Conservation (phyloP, 2,888 invertebrate genomes). For the Microctonus aethiopoides region DNA sequence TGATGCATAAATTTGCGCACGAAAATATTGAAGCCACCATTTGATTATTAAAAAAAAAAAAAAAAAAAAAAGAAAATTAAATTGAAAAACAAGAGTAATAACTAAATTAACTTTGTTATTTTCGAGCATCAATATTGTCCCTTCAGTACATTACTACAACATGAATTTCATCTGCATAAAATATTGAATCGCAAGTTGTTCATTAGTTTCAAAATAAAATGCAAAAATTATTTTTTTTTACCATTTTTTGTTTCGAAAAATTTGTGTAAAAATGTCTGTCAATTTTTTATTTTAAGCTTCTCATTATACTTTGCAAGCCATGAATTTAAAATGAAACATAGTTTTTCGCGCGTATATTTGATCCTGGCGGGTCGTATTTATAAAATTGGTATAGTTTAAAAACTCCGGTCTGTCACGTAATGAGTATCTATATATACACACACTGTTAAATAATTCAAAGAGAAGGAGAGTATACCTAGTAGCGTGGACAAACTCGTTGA, state of each 20-base stretch:
- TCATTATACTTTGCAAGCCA: background rate
- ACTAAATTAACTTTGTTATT: background rate
- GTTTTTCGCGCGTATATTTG: slow-evolving; percentile 2
- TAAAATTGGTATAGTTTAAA: slow-evolving; percentile 21
- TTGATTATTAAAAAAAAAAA: background rate
- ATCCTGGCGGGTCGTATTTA: background rate
- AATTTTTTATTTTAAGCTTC: slow-evolving; percentile 3
- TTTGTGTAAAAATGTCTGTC: background rate
- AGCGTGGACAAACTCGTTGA: no score
- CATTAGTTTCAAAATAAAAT: background rate
- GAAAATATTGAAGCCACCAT: background rate
- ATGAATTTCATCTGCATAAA: background rate
- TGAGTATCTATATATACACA: background rate
- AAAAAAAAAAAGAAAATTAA: background rate
- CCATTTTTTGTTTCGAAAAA: no score
- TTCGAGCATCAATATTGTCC: background rate
- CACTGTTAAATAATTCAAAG: slow-evolving; percentile 19
- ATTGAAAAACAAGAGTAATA: background rate
- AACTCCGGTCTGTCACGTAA: background rate
- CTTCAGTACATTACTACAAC: background rate
- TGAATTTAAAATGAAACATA: slow-evolving; percentile 26
- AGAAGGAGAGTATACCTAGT: background rate
- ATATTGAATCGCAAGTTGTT: background rate
- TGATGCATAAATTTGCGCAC: background rate
- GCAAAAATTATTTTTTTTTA: no score